A percentile compares a stretch with the other conserved stretches of the same genome.
Conservation (phyloP, 2,888 invertebrate species). For the Zaprionus obscuricornis region DNA sequence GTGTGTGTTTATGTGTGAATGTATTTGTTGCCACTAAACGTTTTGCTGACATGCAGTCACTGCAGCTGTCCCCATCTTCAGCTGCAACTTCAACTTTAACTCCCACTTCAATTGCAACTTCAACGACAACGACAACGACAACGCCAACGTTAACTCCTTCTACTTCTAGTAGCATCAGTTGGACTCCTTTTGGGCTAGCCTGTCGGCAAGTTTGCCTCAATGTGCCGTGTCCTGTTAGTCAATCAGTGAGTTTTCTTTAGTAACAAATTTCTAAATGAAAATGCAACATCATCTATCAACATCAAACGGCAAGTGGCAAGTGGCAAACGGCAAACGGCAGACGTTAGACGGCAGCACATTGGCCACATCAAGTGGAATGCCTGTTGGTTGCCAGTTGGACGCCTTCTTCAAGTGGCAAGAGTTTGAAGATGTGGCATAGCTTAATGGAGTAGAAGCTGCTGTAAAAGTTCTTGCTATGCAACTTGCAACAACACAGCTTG, state of each 20-base stretch:
- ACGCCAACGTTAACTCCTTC: conserved; percentile 11
- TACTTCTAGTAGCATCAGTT: background rate
- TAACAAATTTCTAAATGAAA: conserved; percentile 75
- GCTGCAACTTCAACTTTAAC: conserved; percentile 3
- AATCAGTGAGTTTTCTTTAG: conserved; percentile 75
- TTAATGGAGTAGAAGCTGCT: conserved; percentile 45
- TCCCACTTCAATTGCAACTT: conserved; percentile 8
- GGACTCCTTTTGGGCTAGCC: conserved; percentile 3
- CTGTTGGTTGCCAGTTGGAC: conserved; percentile 28
- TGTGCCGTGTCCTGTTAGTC: conserved; percentile 64
- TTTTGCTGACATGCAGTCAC: conserved; percentile 74
- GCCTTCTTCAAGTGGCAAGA: conserved; percentile 47
- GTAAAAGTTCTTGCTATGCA: conserved; percentile 28
- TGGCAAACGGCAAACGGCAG: conserved; percentile 33
- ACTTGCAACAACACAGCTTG: too few relatives aligned
- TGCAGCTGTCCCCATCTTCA: conserved; percentile 50
- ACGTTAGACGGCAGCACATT: conserved; percentile 51
- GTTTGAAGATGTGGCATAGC: conserved; percentile 32
- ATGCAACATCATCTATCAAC: conserved; percentile 78
- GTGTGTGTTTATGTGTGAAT: conserved; percentile 23
- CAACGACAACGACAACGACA: conserved; percentile 1
- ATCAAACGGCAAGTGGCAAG: conserved; percentile 52
- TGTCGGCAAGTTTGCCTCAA: conserved; percentile 45
- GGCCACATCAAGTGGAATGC: conserved; percentile 60
- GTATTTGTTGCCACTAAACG: conserved; percentile 69